phyloP scores from a whole-genome alignment of 1,140 invertebrate genomes.

The Drosophila suzukii region DNA sequence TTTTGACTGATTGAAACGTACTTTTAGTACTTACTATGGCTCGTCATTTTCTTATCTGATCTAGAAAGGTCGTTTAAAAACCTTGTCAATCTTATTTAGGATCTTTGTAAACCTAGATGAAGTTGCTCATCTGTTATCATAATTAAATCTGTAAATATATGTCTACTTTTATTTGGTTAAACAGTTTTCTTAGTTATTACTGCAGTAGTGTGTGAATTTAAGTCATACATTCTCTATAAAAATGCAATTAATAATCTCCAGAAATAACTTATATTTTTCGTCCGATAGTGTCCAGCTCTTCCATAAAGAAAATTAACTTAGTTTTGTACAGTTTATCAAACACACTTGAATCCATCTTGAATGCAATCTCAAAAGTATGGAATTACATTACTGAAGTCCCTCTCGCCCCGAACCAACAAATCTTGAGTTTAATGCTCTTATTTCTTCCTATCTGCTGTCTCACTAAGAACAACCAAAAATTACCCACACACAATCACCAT shows the following conservation, averaged over 20 bases:
- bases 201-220: too few relatives aligned
- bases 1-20: background rate
- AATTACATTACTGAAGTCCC: background rate
- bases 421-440: conserved; percentile 52
- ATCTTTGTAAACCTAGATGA: background rate
- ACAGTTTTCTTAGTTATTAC: too few relatives aligned
- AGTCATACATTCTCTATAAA: too few relatives aligned
- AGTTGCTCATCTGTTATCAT: background rate
- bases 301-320: too few relatives aligned
- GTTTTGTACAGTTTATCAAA: background rate
- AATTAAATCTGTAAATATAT: background rate
- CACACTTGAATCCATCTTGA: background rate
- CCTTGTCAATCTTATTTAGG: background rate
- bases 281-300: background rate
- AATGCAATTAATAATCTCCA: background rate
- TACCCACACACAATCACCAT: conserved; percentile 58
- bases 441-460: conserved; percentile 59
- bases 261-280: background rate
- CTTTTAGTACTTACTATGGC: background rate
- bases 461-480: conserved; percentile 36
- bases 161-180: too few relatives aligned
- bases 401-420: background rate
- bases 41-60: conserved; percentile 1
- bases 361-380: background rate
- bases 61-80: background rate